Conservation (phyloP, 2,113 vertebrate genomes). For the Coturnix japonica region DNA sequence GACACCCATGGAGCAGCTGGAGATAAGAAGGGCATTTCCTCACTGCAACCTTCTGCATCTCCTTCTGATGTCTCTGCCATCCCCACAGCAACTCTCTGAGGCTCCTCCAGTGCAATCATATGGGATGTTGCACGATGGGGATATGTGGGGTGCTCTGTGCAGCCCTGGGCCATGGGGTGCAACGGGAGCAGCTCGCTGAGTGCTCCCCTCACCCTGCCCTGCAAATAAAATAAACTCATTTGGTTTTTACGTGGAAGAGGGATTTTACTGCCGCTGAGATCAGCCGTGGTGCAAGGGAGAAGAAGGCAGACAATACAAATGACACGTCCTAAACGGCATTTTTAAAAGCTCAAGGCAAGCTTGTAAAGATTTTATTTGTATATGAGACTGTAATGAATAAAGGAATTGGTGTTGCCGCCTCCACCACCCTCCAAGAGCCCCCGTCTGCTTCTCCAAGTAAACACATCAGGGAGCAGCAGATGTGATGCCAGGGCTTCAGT, state of each 20-base stretch:
- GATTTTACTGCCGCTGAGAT: constrained; percentile 5
- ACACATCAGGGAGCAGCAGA: background rate
- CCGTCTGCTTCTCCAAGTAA: constrained; percentile 24
- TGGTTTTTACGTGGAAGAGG: background rate
- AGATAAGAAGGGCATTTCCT: background rate
- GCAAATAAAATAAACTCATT: constrained; percentile 31
- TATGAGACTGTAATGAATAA: constrained; percentile 42
- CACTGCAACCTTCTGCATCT: background rate
- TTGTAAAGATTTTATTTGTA: constrained; percentile 69
- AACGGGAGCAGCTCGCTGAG: background rate
- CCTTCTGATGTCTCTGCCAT: background rate
- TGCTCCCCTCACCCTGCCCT: background rate
- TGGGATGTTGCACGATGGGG: accelerated
- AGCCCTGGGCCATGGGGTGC: background rate
- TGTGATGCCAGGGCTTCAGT: background rate
- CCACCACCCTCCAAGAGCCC: constrained; percentile 32
- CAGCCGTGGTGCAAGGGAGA: background rate
- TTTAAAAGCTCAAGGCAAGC: constrained; percentile 54
- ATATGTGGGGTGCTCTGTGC: accelerated
- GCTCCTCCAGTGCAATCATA: background rate
- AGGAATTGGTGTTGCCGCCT: constrained; percentile 33
- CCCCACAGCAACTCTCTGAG: background rate
- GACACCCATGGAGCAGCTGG: background rate
- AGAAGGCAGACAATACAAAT: constrained; percentile 19
- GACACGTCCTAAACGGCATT: constrained; percentile 48